A percentile compares a stretch with the other conserved stretches of the same genome.
These are phyloP conservation scores for Upupa epops DNA, from an alignment of 2,113 vertebrate genomes.

Conservation along the genomic window DNA sequence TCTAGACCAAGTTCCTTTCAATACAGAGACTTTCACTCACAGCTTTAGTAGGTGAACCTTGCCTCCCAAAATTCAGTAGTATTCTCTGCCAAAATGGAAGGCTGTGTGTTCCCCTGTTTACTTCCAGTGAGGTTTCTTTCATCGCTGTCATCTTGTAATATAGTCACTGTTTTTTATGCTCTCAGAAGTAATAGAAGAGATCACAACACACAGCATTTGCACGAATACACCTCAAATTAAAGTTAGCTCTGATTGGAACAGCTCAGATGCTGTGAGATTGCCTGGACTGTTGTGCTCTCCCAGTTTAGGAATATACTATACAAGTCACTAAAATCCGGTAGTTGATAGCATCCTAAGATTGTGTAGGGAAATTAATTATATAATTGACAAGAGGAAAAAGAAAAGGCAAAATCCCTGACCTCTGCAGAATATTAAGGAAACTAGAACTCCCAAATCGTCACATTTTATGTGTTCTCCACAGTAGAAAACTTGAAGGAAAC, in stretches of 20 bases:
- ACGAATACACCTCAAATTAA: neutral
- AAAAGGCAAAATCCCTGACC: fast-evolving
- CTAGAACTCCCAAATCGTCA: neutral
- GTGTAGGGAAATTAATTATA: neutral
- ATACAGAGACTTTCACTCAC: neutral
- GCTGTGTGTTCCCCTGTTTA: neutral
- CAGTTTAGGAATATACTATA: neutral
- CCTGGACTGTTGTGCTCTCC: neutral
- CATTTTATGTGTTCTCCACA: neutral
- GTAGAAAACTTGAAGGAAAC: neutral
- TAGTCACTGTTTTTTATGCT: neutral
- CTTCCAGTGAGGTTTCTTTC: neutral
- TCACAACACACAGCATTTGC: neutral
- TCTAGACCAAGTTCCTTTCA: neutral
- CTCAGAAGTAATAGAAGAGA: neutral
- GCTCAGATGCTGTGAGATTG: neutral
- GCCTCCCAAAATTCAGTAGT: neutral
- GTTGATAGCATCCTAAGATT: neutral
- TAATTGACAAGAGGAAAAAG: neutral
- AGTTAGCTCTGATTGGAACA: neutral
- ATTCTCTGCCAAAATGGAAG: neutral
- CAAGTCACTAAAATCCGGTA: neutral
- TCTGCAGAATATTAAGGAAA: neutral
- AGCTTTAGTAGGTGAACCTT: neutral
- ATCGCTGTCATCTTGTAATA: neutral